Percentiles rank a stretch among this genome's conserved stretches.
Conservation (phyloP, 2,797 vertebrate species). For the Muscicapa striata region DNA sequence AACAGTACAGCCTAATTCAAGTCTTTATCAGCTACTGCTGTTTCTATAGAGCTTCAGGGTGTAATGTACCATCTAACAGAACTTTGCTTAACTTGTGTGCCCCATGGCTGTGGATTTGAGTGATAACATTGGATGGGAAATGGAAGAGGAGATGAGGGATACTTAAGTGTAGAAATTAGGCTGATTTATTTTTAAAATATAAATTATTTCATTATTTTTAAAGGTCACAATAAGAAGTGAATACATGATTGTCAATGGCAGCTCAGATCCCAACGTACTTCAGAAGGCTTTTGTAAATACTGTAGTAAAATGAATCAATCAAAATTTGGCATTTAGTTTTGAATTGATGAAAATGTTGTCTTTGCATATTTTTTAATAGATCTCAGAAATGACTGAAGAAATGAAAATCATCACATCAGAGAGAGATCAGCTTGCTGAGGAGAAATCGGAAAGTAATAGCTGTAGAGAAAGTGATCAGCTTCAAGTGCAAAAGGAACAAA, state of each 20-base stretch:
- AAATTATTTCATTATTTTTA: not conserved
- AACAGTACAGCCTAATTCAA: not conserved
- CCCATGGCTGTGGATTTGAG: not conserved
- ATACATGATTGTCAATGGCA: not conserved
- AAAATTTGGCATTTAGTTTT: not conserved
- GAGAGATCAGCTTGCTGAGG: slow-evolving; percentile 14
- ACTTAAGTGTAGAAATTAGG: not conserved
- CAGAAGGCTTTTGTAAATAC: not conserved
- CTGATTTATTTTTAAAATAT: not conserved
- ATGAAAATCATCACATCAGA: not conserved
- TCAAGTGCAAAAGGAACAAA: slow-evolving; percentile 1
- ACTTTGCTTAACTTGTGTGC: not conserved
- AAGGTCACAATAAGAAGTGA: not conserved
- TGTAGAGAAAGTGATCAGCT: not conserved
- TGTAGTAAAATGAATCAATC: not conserved
- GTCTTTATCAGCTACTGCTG: not conserved
- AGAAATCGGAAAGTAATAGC: not conserved
- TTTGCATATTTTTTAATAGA: not conserved
- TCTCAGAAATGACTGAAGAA: slow-evolving; percentile 33
- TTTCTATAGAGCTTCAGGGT: not conserved
- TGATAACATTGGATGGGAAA: not conserved
- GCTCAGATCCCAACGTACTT: accelerated
- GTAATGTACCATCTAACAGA: not conserved
- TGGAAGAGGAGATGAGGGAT: not conserved
- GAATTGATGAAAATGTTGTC: not conserved